Base-by-base conservation (phyloP, 2,888 invertebrate species). In the Dilophus febrilis region DNA sequence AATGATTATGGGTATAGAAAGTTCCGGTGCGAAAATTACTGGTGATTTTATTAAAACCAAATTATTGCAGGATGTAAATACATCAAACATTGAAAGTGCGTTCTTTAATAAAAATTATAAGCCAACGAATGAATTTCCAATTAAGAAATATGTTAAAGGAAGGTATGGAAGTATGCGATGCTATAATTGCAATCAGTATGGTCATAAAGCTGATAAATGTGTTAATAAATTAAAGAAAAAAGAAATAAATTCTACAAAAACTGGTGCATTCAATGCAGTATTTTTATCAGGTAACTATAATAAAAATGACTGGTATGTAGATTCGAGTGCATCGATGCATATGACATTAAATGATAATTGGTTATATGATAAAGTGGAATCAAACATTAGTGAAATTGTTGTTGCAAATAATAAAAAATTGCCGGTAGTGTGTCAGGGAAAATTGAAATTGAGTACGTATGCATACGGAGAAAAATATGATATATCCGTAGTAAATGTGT, bases 271-370 rank as follows among this genome's bases (percentile, higher is more conserved):
- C 12, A 36, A 28, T 28, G 36, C 36, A 17, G 5, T 14, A 7
- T 36, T 36, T 28, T 17, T 36, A 26, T 10, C 16, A 3, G 36
- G 28, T 8, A 13, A 28, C 4, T 36, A 16, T 11, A 22, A 28
- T 13, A 36, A 28, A 12, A 12, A 28, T 28, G 17, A 36, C 11
- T 67, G 53, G 58, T 54, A 50, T 52, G 65, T 50, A 13, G 51
- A 51, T 43, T 48, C 48, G 8, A 49, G 50, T 6, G 51, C 51
- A 5, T 49, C 49, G 6, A 45, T 43, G 41, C 51, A 51, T 32
- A 50, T 52, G 47, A 47, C 48, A 2, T 42, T 42, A 42, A 32
- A 39, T 38, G 43, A 45, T 32, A 35, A 35, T 42, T 41, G 19
- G 14, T 40, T 42, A 30, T 4, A 10, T 2, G 26, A 35, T 3